These are phyloP conservation scores for Tauraco erythrolophus DNA, from an alignment of 2,113 vertebrate species.

Conservation along the genomic window DNA sequence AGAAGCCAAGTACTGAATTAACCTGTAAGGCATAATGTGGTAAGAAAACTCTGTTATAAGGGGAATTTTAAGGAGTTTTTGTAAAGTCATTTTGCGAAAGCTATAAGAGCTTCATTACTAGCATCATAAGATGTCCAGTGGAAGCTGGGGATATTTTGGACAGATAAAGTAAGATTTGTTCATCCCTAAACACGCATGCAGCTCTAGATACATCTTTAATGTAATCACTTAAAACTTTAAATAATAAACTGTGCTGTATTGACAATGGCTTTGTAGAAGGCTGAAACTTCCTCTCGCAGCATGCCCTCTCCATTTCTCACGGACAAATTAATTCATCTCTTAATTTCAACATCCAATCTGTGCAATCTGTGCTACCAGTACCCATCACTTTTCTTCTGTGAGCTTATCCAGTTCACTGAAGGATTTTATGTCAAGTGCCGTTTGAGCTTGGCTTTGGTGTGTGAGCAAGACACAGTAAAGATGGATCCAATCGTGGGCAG, in stretches of 20 bases:
- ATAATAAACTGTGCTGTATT: background rate
- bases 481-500: background rate
- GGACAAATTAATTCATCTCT: background rate
- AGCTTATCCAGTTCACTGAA: background rate
- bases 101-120: background rate
- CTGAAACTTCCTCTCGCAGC: background rate
- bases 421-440: background rate
- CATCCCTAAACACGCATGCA: background rate
- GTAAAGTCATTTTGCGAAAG: background rate
- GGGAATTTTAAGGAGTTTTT: too few relatives aligned
- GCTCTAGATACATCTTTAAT: background rate
- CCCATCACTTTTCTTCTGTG: background rate
- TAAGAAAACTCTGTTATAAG: background rate
- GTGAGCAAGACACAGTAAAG: background rate
- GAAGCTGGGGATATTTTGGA: background rate
- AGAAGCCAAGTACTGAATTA: background rate
- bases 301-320: background rate
- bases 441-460: background rate
- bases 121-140: background rate
- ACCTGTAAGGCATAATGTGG: background rate
- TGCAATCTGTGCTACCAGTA: background rate
- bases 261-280: rapidly evolving
- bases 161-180: background rate
- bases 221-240: background rate
- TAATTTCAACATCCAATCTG: background rate